Percentiles rank a stretch among this genome's conserved stretches.
Conservation (phyloP, 2,797 vertebrate genomes). For the Sebastes itinus region DNA sequence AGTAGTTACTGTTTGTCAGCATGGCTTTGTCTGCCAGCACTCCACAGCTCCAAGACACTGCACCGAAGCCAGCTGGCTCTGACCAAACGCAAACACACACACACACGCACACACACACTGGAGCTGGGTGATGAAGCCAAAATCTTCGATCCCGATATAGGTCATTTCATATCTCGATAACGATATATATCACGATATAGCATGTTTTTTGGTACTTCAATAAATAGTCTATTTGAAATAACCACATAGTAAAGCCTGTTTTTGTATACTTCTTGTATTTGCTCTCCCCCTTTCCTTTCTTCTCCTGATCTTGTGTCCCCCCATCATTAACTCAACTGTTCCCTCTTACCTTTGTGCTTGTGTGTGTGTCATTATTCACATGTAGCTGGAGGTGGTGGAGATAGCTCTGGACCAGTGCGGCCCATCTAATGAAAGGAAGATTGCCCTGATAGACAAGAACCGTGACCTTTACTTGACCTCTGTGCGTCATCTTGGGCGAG, state of each 20-base stretch:
- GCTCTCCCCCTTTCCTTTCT: constrained; percentile 27
- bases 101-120: constrained; percentile 5
- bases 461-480: constrained; percentile 93
- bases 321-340: constrained; percentile 31
- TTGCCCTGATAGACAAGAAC: constrained; percentile 96
- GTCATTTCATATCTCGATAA: background rate
- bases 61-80: constrained; percentile 72
- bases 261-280: background rate
- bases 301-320: constrained; percentile 41
- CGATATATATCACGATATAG: background rate
- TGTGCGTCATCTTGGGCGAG: constrained; percentile 89
- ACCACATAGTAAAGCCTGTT: background rate
- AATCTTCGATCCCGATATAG: background rate
- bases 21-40: constrained; percentile 68
- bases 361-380: constrained; percentile 36
- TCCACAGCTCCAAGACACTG: constrained; percentile 71
- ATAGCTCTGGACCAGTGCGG: constrained; percentile 95
- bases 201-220: background rate
- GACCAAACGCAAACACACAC: constrained; percentile 32
- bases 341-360: constrained; percentile 18
- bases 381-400: constrained; percentile 91
- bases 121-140: background rate
- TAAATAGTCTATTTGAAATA: too few species aligned
- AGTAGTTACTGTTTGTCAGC: constrained; percentile 81
- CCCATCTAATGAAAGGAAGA: constrained; percentile 89